Base-by-base conservation (phyloP, 2,797 vertebrate genomes). In the Epinephelus malabaricus region DNA sequence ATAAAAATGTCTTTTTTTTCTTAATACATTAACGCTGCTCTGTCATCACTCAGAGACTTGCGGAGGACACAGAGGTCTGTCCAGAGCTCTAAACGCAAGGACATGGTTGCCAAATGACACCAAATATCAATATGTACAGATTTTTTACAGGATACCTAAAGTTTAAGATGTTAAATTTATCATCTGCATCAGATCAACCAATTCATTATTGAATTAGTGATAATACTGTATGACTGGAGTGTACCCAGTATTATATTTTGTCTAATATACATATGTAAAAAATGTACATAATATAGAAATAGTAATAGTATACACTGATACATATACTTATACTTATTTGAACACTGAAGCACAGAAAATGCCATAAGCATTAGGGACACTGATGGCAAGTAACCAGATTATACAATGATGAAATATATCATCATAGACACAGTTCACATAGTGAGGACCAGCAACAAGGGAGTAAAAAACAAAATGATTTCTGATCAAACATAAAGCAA, bases 371-470 rank as follows among this genome's bases (percentile, higher is more conserved):
- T 46, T 38, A 9, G 18, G 9, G 13, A 49, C 19, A 51, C 34
- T 38, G 14, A 3, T 23, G 14, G 46, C 23, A 49, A 25, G 13
- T 45, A 54, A 25, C 0, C 25, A 40, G 50, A 61, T 15, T 21
- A 43, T 17, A 43, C 43, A 76, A 12, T 47, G 17, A 74, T 23
- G 23, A 53, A 18, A 21, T 6, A 43, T 6, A 47, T 38, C 21
- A 19, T 69, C 11, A 65, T 45, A 11, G 10, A 38, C 27, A 55
- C 25, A 43, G 11, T 18, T 54, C 18, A 76, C 6, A 69, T 21
- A 60, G 72, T 69, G 67, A 72, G 19, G 14, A 54, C 30, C 11
- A 54, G 34, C 21, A 79, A 73, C 34, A n/a, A 55, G 13, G 46
- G 25, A 50, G 2, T 45, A 11, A 51, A 8, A 5, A 21, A 23